These are phyloP conservation scores for Drosophila bipectinata DNA, from an alignment of 1,140 invertebrate species.

Conservation along the genomic window DNA sequence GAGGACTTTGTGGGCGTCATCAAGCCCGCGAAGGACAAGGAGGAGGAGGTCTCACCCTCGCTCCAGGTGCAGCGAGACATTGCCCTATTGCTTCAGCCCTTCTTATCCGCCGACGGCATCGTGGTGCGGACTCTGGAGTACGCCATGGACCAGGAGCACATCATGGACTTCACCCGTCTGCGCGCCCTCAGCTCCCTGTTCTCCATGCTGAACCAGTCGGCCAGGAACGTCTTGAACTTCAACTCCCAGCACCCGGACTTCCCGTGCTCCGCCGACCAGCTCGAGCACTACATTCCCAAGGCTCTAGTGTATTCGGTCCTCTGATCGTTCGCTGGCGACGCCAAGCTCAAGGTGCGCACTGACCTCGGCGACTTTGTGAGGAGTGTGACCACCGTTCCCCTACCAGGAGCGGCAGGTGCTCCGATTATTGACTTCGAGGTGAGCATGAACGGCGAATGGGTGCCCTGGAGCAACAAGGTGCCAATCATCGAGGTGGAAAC, in stretches of 20 bases:
- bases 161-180: constrained; percentile 99
- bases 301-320: constrained; percentile 95
- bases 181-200: constrained; percentile 97
- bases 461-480: constrained; percentile 98
- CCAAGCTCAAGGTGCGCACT: constrained; percentile 96
- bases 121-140: constrained; percentile 96
- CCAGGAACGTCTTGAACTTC: constrained; percentile 95
- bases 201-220: constrained; percentile 98
- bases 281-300: constrained; percentile 97
- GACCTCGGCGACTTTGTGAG: constrained; percentile 98
- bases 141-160: constrained; percentile 96
- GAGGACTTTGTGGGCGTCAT: constrained; percentile 87
- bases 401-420: constrained; percentile 89
- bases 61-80: constrained; percentile 95
- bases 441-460: constrained; percentile 95
- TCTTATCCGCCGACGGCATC: constrained; percentile 96
- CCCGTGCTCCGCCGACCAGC: constrained; percentile 95
- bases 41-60: constrained; percentile 92
- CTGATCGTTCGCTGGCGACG: constrained; percentile 99
- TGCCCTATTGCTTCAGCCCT: constrained; percentile 92
- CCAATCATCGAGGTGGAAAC: constrained; percentile 99
- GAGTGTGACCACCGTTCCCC: constrained; percentile 95
- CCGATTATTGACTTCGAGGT: constrained; percentile 99
- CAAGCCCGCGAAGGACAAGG: constrained; percentile 85
- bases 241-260: constrained; percentile 97